Evolutionary conservation across 2,113 vertebrate species (phyloP).

Genomic region (Lucifuga dentata): DNA sequence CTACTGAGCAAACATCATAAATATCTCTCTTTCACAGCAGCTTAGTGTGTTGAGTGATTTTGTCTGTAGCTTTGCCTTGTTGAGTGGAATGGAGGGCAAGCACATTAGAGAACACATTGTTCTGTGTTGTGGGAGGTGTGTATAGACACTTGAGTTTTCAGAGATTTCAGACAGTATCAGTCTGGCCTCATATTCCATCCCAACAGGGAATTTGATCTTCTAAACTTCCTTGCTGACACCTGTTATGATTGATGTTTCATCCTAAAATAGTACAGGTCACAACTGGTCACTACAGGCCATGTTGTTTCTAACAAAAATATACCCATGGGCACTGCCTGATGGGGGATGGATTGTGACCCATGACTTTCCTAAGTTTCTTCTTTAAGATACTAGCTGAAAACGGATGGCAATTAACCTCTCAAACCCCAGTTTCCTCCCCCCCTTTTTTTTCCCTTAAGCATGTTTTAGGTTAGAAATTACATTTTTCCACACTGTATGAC

Average conservation of each 20-base stretch:
- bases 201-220: slow-evolving; percentile 12
- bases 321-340: not conserved
- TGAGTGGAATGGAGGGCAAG: slow-evolving; percentile 16
- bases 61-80: slow-evolving; percentile 23
- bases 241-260: slow-evolving; percentile 29
- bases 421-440: too few species aligned
- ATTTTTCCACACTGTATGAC: too few species aligned
- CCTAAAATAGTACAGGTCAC: slow-evolving; percentile 24
- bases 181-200: slow-evolving; percentile 23
- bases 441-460: too few species aligned
- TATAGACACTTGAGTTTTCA: slow-evolving; percentile 27
- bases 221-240: slow-evolving; percentile 17
- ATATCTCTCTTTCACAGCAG: slow-evolving; percentile 65
- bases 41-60: slow-evolving; percentile 33
- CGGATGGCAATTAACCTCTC: too few species aligned
- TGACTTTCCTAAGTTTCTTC: too few species aligned
- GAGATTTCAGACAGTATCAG: slow-evolving; percentile 12
- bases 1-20: slow-evolving; percentile 64
- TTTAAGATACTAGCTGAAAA: too few species aligned
- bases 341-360: too few species aligned
- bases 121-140: slow-evolving; percentile 18
- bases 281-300: slow-evolving; percentile 5
- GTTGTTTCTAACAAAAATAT: slow-evolving; percentile 24
- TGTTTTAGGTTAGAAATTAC: too few species aligned
- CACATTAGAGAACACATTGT: slow-evolving; percentile 44